Conservation (phyloP, 1,140 invertebrate genomes). For the Drosophila santomea region DNA sequence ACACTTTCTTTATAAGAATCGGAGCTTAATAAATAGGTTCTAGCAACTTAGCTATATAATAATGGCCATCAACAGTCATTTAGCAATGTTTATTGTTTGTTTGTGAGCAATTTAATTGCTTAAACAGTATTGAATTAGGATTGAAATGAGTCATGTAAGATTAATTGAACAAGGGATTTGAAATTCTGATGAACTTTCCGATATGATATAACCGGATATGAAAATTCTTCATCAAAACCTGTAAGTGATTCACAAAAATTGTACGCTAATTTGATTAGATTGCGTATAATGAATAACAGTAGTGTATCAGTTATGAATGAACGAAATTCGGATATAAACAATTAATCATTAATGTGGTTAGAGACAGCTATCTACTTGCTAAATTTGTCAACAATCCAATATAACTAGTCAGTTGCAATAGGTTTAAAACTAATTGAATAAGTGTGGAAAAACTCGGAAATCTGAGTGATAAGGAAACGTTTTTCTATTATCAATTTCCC, state of each 20-base stretch:
- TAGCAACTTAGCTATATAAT: background rate
- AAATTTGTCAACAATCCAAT: background rate
- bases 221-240: constrained; percentile 5
- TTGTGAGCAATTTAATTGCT: background rate
- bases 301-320: constrained; percentile 26
- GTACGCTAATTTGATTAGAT: constrained; percentile 41
- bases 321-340: constrained; percentile 32
- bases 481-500: background rate
- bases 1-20: constrained; percentile 1
- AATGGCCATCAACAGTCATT: background rate
- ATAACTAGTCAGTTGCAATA: background rate
- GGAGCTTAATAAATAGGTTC: background rate
- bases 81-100: background rate
- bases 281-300: constrained; percentile 24
- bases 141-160: background rate
- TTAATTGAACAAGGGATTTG: background rate
- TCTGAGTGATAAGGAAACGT: background rate
- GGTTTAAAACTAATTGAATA: background rate
- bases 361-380: constrained; percentile 20
- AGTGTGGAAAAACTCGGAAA: background rate
- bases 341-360: constrained; percentile 34
- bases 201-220: background rate
- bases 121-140: background rate
- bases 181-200: too few species aligned
- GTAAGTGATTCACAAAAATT: constrained; percentile 21